Evolutionary conservation across 2,113 vertebrate species (phyloP), one percentile per base, ranked within the genome.

Genomic region (Miniopterus natalensis): DNA sequence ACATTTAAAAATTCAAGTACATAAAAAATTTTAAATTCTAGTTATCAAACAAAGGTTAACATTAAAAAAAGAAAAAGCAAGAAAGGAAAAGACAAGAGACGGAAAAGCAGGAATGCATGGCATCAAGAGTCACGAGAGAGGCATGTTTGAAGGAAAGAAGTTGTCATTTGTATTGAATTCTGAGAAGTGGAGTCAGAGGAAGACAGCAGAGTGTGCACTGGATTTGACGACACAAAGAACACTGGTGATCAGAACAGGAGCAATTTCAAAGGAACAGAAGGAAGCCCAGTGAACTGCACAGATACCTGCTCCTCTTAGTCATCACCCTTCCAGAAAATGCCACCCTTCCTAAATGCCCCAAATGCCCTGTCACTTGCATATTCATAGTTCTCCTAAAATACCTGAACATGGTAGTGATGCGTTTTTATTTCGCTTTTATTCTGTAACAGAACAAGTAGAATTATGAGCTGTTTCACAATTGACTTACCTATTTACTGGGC

Each of bases 11-110:
- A 70, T 49, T 65, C 18, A 74, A 40, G 29, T 31, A 31, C 27
- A 42, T 18, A 51, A 77, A 85, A 86, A 45, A 36, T 11, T 55
- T 63, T 21, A 23, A 87, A 84, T 78, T 84, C 42, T 78, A 15
- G 42, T 92, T 88, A 66, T 88, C 27, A 51, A 88, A 87, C 27
- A 51, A 88, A 87, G 6, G 40, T 88, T 71, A 88, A 66, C 55
- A 77, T 14, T 55, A 11, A 40, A 51, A 59, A 55, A 92, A 40
- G 4, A 53, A 59, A 77, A 74, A 49, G 12, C 17, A 59, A 36
- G 6, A 7, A 10, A 42, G 1, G 47, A 55, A 57, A 53, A 86
- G 36, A 81, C 8, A 78, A 66, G 36, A 47, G 1, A 2, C 47
- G 65, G 23, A 80, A 79, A 84, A 78, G 27, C 5, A 74, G 36